Evolutionary conservation across 2,888 invertebrate genomes (phyloP).

Genomic region (Pheosia tremula): DNA sequence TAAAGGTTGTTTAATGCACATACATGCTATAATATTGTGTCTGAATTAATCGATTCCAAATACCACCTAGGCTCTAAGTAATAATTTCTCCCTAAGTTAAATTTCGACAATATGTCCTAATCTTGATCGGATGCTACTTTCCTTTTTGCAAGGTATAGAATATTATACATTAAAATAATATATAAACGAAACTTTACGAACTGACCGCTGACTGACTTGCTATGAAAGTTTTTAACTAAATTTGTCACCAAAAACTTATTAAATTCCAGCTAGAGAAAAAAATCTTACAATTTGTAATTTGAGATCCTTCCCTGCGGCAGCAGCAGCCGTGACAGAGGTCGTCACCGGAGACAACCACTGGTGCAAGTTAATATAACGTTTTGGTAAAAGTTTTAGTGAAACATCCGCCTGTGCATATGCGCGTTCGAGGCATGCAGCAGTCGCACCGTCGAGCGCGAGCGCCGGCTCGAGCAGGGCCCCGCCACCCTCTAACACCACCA

Average conservation of each 20-base stretch:
- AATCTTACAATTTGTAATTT: slow-evolving; percentile 90
- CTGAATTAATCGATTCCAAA: no score
- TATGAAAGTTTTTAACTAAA: background rate
- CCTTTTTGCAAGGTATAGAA: no score
- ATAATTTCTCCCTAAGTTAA: no score
- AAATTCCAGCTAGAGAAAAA: slow-evolving; percentile 1
- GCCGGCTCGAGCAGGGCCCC: slow-evolving; percentile 83
- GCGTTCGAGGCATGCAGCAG: slow-evolving; percentile 89
- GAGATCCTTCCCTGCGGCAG: slow-evolving; percentile 89
- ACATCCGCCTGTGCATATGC: slow-evolving; percentile 92
- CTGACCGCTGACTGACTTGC: no score
- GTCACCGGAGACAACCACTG: slow-evolving; percentile 94
- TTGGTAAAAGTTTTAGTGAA: slow-evolving; percentile 95
- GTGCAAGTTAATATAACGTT: slow-evolving; percentile 95
- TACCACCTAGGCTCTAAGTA: no score
- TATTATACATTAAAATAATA: no score
- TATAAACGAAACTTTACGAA: no score
- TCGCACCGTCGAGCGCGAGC: slow-evolving; percentile 89
- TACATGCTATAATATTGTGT: no score
- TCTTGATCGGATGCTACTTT: no score
- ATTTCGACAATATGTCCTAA: no score
- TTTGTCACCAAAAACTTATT: background rate
- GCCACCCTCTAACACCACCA: slow-evolving; percentile 82
- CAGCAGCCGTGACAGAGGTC: slow-evolving; percentile 74
- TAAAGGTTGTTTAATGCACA: no score